These are phyloP conservation scores for Drosophila merina DNA, from an alignment of 2,888 invertebrate genomes.

Conservation along the genomic window DNA sequence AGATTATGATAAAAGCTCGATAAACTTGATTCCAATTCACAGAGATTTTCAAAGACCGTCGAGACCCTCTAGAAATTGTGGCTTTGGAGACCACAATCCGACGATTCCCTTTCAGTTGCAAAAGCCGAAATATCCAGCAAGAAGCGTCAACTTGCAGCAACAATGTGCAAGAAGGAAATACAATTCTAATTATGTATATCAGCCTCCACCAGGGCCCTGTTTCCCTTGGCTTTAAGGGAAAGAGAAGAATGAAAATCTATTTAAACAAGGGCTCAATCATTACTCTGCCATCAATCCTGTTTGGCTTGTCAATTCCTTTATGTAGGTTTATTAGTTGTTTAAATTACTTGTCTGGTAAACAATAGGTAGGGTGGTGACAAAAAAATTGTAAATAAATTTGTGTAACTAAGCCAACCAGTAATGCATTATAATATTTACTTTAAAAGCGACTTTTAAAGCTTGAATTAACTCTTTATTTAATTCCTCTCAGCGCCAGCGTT, in stretches of 20 bases:
- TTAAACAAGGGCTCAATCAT: not conserved
- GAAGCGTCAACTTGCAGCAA: not conserved
- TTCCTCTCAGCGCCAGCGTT: not conserved
- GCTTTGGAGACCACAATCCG: slow-evolving; percentile 1
- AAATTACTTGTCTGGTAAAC: not conserved
- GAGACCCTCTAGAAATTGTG: not conserved
- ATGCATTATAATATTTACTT: not conserved
- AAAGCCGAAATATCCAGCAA: not conserved
- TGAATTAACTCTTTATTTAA: not conserved
- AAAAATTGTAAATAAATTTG: slow-evolving; percentile 15
- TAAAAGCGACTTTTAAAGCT: not conserved
- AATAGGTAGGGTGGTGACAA: not conserved
- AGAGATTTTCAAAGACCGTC: not conserved
- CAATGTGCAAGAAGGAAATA: too few species aligned
- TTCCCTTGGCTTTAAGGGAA: slow-evolving; percentile 18
- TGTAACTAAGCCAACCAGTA: not conserved
- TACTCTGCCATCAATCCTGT: not conserved
- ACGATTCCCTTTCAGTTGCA: not conserved
- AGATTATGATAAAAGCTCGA: not conserved
- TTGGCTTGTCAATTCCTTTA: not conserved
- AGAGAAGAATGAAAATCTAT: not conserved
- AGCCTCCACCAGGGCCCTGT: not conserved
- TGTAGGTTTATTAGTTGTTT: not conserved
- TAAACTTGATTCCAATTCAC: too few species aligned
- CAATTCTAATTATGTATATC: not conserved